Base-by-base conservation (phyloP, 2,113 vertebrate species). In the Lycaon pictus region DNA sequence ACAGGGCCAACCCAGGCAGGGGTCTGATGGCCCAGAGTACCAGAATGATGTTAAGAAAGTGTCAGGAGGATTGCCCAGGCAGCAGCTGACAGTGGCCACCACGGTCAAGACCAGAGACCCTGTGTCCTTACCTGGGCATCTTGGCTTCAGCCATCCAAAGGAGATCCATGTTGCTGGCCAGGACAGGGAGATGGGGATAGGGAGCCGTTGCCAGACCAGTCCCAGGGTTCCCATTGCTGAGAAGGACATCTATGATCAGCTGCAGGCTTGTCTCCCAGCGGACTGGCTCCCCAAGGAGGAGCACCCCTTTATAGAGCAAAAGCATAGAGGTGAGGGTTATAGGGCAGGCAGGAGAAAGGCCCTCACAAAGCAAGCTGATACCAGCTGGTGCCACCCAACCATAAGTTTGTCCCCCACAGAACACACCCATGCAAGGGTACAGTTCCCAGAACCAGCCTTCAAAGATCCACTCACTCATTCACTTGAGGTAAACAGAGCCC, bases 61-160 rank as follows among this genome's bases (percentile, higher is more conserved):
- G 16, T 43, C 17, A 11, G 16, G 11, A 76, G 43, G 22, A 23
- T 20, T 17, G 25, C 27, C 53, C 23, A 11, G n/a, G 58, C 12
- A 63, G 27, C 53, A 92, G 93, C 27, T 19, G 32, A 11, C 37
- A 53, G 43, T 3, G 51, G 35, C 35, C 27, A 2, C 35, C 32
- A 62, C 2, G 20, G 43, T 3, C 19, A n/a, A 67, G 25, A n/a
- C 23, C 32, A 0, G 37, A 37, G 23, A 32, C 27, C 6, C 15
- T 4, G 0, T 7, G 7, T 92, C 80, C 97, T 99, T 83, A 99
- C 99, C 99, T 99, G 85, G 99, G 99, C 98, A 99, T 99, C 98
- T 99, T 99, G 27, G 99, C 99, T 98, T 99, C 99, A 0, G 99
- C 99, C 99, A 99, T 99, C 99, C 99, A 99, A 91, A 99, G 98